phyloP scores from a whole-genome alignment of 2,797 vertebrate genomes.

The Cryptoprocta ferox region DNA sequence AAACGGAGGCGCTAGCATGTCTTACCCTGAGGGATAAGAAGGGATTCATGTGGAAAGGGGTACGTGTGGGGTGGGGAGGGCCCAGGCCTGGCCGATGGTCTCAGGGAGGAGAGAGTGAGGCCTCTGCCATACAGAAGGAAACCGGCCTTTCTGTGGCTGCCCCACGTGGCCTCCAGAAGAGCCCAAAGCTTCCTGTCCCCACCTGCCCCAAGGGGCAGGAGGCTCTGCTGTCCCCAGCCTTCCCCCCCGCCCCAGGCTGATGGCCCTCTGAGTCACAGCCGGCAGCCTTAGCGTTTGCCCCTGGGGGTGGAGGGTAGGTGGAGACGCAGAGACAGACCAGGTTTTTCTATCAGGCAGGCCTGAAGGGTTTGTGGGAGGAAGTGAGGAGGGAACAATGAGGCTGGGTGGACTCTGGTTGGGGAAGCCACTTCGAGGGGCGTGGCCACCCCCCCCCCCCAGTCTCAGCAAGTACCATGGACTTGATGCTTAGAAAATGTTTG shows the following conservation, averaged over 20 bases:
- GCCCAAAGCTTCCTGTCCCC: background rate
- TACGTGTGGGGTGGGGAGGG: no score
- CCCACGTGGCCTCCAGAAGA: background rate
- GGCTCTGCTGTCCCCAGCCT: background rate
- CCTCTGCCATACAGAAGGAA: background rate
- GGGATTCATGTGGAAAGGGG: background rate
- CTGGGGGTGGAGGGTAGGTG: rapidly evolving
- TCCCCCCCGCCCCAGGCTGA: background rate
- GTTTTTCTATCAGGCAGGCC: background rate
- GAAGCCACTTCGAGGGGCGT: background rate
- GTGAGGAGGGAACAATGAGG: background rate
- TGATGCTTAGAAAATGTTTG: background rate
- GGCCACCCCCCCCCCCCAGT: background rate
- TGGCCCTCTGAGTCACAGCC: background rate
- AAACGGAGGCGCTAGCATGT: background rate
- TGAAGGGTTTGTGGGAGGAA: background rate
- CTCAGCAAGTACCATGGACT: background rate
- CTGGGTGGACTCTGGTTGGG: background rate
- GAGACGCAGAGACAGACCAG: background rate
- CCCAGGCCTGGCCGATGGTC: background rate
- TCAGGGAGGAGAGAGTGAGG: background rate
- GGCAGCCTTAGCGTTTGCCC: background rate
- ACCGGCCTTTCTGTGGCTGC: background rate
- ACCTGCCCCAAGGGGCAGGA: background rate
- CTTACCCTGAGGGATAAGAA: background rate